phyloP scores from a whole-genome alignment of 2,888 invertebrate genomes.

The Agrilus cyanescens region DNA sequence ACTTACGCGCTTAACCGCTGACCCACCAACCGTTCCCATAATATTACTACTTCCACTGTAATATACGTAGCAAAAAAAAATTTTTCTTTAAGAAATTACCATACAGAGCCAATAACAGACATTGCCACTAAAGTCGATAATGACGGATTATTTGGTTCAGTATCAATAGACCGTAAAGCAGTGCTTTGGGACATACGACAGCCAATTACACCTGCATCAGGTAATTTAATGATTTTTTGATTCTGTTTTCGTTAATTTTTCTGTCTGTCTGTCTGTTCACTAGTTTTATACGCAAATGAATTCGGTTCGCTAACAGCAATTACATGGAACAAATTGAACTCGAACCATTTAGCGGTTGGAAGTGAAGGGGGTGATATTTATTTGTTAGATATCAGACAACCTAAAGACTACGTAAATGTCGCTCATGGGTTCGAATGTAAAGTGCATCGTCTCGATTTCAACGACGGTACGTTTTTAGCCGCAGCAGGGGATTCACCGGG shows the following conservation, averaged over 20 bases:
- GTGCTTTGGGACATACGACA: slow-evolving; percentile 40
- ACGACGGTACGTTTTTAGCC: slow-evolving; percentile 34
- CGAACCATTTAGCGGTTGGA: slow-evolving; percentile 38
- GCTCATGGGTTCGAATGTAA: slow-evolving; percentile 27
- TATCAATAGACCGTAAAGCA: slow-evolving; percentile 35
- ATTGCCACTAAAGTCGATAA: slow-evolving; percentile 39
- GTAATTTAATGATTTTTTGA: slow-evolving; percentile 13
- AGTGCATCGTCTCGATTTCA: slow-evolving; percentile 34
- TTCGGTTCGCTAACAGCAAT: slow-evolving; percentile 34
- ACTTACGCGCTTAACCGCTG: no score
- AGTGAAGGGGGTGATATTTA: slow-evolving; percentile 40
- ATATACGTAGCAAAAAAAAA: not conserved
- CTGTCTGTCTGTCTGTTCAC: slow-evolving; percentile 14
- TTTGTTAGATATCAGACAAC: slow-evolving; percentile 39
- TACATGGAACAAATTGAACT: slow-evolving; percentile 34
- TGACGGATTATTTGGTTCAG: slow-evolving; percentile 41
- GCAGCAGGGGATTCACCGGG: slow-evolving; percentile 37
- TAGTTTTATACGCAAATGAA: slow-evolving; percentile 34
- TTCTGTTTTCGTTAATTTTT: no score
- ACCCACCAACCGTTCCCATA: no score
- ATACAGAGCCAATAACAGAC: slow-evolving; percentile 26
- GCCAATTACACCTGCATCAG: slow-evolving; percentile 28
- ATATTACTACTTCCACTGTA: no score
- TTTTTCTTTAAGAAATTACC: slow-evolving; percentile 25
- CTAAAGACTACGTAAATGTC: slow-evolving; percentile 27